Percentiles rank a stretch among this genome's conserved stretches.
Conservation (phyloP, 2,888 invertebrate genomes). For the Athalia rosae region DNA sequence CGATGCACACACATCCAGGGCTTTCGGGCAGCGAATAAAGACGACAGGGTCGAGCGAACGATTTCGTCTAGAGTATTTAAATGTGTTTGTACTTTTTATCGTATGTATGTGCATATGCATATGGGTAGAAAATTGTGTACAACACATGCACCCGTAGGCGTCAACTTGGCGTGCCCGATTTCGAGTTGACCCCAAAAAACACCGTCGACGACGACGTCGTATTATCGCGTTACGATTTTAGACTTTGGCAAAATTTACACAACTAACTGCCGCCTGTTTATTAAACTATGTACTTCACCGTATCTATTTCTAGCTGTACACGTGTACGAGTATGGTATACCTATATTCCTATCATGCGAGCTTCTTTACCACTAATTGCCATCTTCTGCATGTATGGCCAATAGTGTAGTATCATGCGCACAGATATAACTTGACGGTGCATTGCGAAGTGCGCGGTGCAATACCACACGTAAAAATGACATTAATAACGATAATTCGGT, state of each 20-base stretch:
- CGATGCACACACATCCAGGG: slow-evolving; percentile 39
- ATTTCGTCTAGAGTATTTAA: slow-evolving; percentile 23
- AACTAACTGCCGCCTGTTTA: slow-evolving; percentile 3
- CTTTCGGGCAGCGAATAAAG: slow-evolving; percentile 41
- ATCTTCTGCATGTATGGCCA: background rate
- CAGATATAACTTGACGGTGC: background rate
- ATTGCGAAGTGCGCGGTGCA: too few species aligned
- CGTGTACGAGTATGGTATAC: background rate
- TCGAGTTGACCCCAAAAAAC: slow-evolving; percentile 43
- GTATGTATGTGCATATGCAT: background rate
- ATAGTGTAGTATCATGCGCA: background rate
- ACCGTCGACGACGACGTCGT: slow-evolving; percentile 35
- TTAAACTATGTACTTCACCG: background rate
- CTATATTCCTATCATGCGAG: background rate
- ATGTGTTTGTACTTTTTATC: slow-evolving; percentile 17
- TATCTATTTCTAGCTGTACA: background rate
- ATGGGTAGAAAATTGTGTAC: background rate
- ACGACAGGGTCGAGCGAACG: slow-evolving; percentile 36
- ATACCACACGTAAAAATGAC: background rate
- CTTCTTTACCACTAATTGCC: slow-evolving; percentile 24
- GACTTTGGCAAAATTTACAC: slow-evolving; percentile 42
- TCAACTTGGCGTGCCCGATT: slow-evolving; percentile 43
- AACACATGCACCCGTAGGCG: slow-evolving; percentile 24
- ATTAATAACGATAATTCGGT: background rate
- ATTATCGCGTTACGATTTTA: slow-evolving; percentile 34